These are phyloP conservation scores for Ceriagrion tenellum DNA, from an alignment of 2,888 invertebrate species.

Conservation along the genomic window DNA sequence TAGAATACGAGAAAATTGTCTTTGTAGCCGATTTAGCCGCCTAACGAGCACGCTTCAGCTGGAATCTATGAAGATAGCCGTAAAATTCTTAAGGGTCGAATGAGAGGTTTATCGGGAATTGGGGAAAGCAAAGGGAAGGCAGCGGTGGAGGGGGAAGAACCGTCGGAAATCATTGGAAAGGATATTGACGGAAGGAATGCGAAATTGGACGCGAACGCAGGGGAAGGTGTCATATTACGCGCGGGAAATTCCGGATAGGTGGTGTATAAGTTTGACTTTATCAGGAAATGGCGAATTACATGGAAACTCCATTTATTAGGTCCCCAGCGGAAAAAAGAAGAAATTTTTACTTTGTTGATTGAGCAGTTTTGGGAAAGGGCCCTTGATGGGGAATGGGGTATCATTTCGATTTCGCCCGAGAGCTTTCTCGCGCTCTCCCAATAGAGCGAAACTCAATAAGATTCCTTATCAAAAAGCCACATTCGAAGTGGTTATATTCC, in stretches of 20 bases:
- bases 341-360: not conserved
- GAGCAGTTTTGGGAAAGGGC: not conserved
- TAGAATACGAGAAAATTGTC: not conserved
- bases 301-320: conserved; percentile 10
- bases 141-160: not conserved
- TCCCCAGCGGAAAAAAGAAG: not conserved
- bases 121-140: not conserved
- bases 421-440: not conserved
- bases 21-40: too few species aligned
- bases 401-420: not conserved
- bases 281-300: conserved; percentile 16
- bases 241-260: not conserved
- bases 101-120: not conserved
- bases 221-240: not conserved
- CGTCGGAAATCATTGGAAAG: conserved; percentile 11
- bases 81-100: too few species aligned
- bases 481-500: not conserved
- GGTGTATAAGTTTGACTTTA: not conserved
- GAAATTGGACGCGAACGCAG: not conserved
- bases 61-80: too few species aligned
- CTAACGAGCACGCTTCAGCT: too few species aligned
- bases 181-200: conserved; percentile 3
- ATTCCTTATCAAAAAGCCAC: not conserved
- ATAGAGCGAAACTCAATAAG: not conserved
- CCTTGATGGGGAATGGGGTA: not conserved